phyloP scores from a whole-genome alignment of 1,140 invertebrate genomes.

The Battus philenor region DNA sequence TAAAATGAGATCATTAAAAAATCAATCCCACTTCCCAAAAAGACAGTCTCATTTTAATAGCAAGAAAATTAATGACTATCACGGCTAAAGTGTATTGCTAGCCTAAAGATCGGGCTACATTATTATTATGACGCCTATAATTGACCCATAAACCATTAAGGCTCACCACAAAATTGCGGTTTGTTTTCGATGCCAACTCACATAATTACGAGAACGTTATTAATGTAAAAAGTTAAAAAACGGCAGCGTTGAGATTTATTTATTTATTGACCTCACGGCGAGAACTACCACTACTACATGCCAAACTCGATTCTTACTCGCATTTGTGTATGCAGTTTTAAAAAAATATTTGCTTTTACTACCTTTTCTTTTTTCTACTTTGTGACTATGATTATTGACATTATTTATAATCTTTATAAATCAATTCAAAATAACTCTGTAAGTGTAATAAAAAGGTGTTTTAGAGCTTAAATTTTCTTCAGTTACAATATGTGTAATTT shows the following conservation, averaged over 20 bases:
- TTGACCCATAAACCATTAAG: constrained; percentile 64
- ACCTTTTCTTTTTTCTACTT: too few species aligned
- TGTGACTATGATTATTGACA: too few species aligned
- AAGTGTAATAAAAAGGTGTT: too few species aligned
- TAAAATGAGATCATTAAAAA: constrained; percentile 1
- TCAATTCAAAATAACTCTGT: too few species aligned
- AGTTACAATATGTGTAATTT: too few species aligned
- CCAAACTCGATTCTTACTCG: constrained; percentile 22
- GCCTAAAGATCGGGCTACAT: constrained; percentile 44
- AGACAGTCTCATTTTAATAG: constrained; percentile 15
- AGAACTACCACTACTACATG: constrained; percentile 26
- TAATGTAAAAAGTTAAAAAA: constrained; percentile 57
- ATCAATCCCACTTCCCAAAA: constrained; percentile 14
- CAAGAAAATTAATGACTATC: constrained; percentile 50
- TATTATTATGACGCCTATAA: constrained; percentile 70
- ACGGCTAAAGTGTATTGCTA: constrained; percentile 36
- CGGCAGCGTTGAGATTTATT: constrained; percentile 60
- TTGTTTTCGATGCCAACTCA: constrained; percentile 66
- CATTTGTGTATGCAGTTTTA: too few species aligned
- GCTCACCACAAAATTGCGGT: constrained; percentile 63
- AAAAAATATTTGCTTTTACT: too few species aligned
- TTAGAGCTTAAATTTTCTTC: too few species aligned
- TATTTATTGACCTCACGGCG: constrained; percentile 57
- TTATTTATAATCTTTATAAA: too few species aligned
- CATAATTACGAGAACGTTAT: constrained; percentile 56